phyloP scores from a whole-genome alignment of 2,113 vertebrate species.

The Propithecus coquereli region DNA sequence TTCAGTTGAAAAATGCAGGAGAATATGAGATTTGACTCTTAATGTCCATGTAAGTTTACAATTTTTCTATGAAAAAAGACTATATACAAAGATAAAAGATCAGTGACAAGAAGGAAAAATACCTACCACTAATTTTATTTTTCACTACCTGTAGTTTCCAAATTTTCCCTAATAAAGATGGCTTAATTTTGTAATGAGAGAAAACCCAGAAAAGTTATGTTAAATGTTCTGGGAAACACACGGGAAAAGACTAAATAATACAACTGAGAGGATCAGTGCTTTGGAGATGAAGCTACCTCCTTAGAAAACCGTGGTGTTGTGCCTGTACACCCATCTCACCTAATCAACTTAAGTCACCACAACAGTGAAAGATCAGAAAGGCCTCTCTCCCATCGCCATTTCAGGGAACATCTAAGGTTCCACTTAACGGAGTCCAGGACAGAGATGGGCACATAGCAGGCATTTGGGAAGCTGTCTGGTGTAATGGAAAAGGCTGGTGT shows the following conservation, averaged over 20 bases:
- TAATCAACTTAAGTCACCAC: background rate
- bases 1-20: background rate
- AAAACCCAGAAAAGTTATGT: background rate
- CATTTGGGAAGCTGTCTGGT: background rate
- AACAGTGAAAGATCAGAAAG: background rate
- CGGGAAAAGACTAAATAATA: background rate
- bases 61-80: background rate
- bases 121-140: background rate
- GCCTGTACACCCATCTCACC: background rate
- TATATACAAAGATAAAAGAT: background rate
- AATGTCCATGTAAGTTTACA: background rate
- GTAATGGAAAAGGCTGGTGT: background rate
- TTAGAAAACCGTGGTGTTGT: background rate
- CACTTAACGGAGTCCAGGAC: background rate
- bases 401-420: background rate
- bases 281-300: background rate
- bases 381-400: background rate
- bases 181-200: background rate
- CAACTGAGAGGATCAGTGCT: background rate
- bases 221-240: background rate
- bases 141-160: background rate
- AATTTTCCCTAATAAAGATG: background rate
- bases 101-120: background rate
- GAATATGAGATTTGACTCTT: background rate
- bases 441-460: background rate